Evolutionary conservation across 2,888 invertebrate species (phyloP), one percentile per base, ranked within the genome.

Genomic region (Agonopterix heracliana): DNA sequence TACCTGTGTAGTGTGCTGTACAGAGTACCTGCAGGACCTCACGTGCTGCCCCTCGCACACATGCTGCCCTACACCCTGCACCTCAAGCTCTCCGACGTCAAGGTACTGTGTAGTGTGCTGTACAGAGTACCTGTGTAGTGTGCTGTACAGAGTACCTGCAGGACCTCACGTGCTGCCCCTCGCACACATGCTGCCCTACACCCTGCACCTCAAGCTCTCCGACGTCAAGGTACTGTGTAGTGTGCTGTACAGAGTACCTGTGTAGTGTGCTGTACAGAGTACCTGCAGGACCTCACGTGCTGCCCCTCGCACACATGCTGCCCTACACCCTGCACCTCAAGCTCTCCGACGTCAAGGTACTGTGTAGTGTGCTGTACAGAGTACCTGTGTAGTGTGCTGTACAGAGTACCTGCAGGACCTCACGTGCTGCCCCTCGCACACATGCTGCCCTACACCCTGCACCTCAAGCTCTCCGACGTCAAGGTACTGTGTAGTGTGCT

Each of bases 11-110:
- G n/a, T n/a, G n/a, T n/a, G n/a, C n/a, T n/a, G n/a, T n/a, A n/a
- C n/a, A 2, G 17, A 17, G 17, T 17, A 17, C 26, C 26, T 26
- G 26, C 5, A 26, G 7, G 5, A n/a, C n/a, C n/a, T n/a, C n/a
- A n/a, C 57, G 94, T 95, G 0, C 70, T 90, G 40, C 84, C 91
- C 2, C 85, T 95, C n/a, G 83, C 93, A 54, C 90, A 91, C 54
- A 82, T 94, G 57, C 79, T 96, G 58, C 95, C 95, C 0, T 89
- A 94, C 53, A 94, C 94, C 0, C 92, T 92, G 5, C 89, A 91
- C 55, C 87, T 90, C 43, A 85, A 88, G 48, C 90, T 91, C 49
- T 83, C 91, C 7, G 92, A 93, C 61, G 90, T 92, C 3, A 91
- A 91, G 83, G 91, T 93, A 51, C 5, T n/a, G n/a, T n/a, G n/a